Evolutionary conservation across 2,113 vertebrate genomes (phyloP), one percentile per base, ranked within the genome.

Genomic region (Hemiscyllium ocellatum): DNA sequence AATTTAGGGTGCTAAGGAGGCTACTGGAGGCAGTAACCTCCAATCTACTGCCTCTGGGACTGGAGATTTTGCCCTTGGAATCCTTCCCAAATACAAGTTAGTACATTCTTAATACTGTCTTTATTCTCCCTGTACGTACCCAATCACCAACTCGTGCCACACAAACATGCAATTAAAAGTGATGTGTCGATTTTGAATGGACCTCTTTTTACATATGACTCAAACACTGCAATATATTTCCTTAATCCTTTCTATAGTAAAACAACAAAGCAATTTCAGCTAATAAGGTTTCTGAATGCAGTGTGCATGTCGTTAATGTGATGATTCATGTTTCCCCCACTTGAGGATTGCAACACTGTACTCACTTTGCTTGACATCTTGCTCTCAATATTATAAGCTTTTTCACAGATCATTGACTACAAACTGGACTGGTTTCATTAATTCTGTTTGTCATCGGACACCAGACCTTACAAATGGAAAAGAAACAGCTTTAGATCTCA

Each of bases 371-470:
- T 37, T 68, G 56, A 68, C 65, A 37, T 24, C 69, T 69, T 94
- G 66, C n/a, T 94, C 91, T 47, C n/a, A 94, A 94, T 69, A 94
- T 94, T 42, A 94, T 69, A 94, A 94, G 37, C 65, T 47, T 69
- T 70, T 26, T 69, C 91, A 69, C 65, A 68, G 65, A 94, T 42
- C 61, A 94, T 42, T 68, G 65, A 47, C n/a, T 69, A 94, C 66
- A 94, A 94, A 47, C 65, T 24, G n/a, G 33, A 69, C 66, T 70
- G 47, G 61, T 47, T 69, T 69, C 42, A 94, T 26, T 94, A 94
- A 69, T 69, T 94, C 66, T 26, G 19, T 94, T 94, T 94, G n/a
- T 70, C 68, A 68, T 42, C 17, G 37, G 70, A 42, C 20, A 22
- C 65, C 24, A 24, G 20, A 94, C 91, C 42, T 69, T n/a, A n/a